Conservation (phyloP, 2,113 vertebrate genomes). For the Osmerus mordax region DNA sequence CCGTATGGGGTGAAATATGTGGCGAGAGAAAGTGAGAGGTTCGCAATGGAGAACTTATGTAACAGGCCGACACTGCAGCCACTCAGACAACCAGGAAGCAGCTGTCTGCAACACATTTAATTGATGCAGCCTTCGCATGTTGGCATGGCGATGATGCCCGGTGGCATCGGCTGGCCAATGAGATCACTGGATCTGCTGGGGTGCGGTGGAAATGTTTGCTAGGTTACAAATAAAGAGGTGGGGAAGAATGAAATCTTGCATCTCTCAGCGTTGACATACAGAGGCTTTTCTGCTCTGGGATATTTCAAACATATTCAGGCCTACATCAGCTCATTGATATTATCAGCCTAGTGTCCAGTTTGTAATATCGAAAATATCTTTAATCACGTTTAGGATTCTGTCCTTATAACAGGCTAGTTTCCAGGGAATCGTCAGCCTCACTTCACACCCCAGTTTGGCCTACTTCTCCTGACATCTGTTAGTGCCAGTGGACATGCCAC, state of each 20-base stretch:
- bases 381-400: no score
- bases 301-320: no score
- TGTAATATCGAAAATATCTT: no score
- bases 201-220: not conserved
- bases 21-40: not conserved
- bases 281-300: no score
- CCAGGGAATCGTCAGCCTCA: not conserved
- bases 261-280: no score
- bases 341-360: no score
- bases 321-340: no score
- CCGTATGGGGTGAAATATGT: conserved; percentile 8
- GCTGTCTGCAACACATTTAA: conserved; percentile 41
- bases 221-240: not conserved
- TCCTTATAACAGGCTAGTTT: not conserved
- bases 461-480: conserved; percentile 13
- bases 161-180: conserved; percentile 1
- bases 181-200: not conserved
- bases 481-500: conserved; percentile 2
- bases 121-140: conserved; percentile 30
- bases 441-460: conserved; percentile 21
- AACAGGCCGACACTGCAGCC: conserved; percentile 15
- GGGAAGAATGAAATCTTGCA: not conserved
- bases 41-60: conserved; percentile 34
- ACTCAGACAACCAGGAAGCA: conserved; percentile 29
- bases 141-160: conserved; percentile 12